Base-by-base conservation (phyloP, 2,888 invertebrate species). In the Caenorhabditis sp. region DNA sequence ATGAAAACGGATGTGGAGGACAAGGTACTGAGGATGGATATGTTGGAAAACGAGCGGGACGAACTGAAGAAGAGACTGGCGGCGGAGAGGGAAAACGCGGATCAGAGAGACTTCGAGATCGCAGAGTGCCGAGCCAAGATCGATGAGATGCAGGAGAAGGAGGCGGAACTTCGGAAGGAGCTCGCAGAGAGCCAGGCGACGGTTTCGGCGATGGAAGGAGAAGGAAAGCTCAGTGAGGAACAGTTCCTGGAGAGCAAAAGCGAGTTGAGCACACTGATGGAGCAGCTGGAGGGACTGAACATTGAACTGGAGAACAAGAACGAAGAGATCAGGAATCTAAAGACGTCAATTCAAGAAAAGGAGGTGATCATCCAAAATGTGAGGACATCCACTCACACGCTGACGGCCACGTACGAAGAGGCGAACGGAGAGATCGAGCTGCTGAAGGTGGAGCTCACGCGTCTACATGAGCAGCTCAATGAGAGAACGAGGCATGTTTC, bases 1-100 rank as follows among this genome's bases (percentile, higher is more conserved):
- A 66, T 71, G 53, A 55, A 70, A 46, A 79, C 65, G 22, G 63
- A 68, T 9, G 26, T 66, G 20, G 82, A 82, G 6, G 82, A 82
- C 32, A 78, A 56, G 48, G 32, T 24, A 4, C 11, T 55, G 52
- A n/a, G 50, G 5, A 5, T 63, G n/a, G 63, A 70, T 6, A 65
- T 62, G 71, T 9, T 75, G 37, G 78, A 80, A 32, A 79, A 68
- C 1, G 75, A 79, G 45, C 13, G 68, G 11, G 74, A 61, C 7
- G 61, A 75, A 41, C 30, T 78, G 41, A 32, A 52, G 41, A 72
- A 59, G 50, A 58, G 63, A 37, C 17, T 79, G 22, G 77, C 77
- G 6, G 48, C 41, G n/a, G 75, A 74, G 41, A 65, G 58, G 35
- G 61, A 62, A 15, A 39, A 68, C 11, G 46, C 50, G 1, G 80